Evolutionary conservation across 2,888 invertebrate genomes (phyloP).

Genomic region (Noctua janthe): DNA sequence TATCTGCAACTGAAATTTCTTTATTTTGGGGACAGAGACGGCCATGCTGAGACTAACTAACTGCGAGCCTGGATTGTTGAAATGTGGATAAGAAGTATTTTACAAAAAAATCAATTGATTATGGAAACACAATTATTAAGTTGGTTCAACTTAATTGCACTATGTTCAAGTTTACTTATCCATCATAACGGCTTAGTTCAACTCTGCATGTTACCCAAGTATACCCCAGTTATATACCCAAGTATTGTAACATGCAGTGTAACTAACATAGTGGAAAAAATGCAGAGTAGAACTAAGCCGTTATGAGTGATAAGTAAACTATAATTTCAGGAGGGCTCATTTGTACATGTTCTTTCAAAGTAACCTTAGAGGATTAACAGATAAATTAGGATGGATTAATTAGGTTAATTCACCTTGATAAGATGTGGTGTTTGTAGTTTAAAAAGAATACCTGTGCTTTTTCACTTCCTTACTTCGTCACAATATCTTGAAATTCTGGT

Average conservation of each 20-base stretch:
- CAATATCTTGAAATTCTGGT: neutral
- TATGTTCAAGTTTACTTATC: no score
- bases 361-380: neutral
- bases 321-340: neutral
- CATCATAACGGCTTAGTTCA: no score
- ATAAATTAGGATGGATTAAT: neutral
- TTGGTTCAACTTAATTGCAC: no score
- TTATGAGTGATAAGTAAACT: neutral
- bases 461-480: neutral
- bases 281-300: neutral
- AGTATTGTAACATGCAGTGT: no score
- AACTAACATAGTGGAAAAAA: no score
- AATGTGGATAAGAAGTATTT: constrained; percentile 41
- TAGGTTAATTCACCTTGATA: neutral
- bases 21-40: constrained; percentile 70
- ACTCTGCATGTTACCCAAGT: no score
- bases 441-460: neutral
- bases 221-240: no score
- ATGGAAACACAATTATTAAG: neutral
- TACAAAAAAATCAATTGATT: neutral
- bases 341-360: neutral
- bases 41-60: constrained; percentile 56
- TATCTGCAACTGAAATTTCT: constrained; percentile 75
- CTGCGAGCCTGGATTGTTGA: constrained; percentile 36
- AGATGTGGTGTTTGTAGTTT: neutral